Base-by-base conservation (phyloP, 2,113 vertebrate genomes). In the Empidonax alnorum region DNA sequence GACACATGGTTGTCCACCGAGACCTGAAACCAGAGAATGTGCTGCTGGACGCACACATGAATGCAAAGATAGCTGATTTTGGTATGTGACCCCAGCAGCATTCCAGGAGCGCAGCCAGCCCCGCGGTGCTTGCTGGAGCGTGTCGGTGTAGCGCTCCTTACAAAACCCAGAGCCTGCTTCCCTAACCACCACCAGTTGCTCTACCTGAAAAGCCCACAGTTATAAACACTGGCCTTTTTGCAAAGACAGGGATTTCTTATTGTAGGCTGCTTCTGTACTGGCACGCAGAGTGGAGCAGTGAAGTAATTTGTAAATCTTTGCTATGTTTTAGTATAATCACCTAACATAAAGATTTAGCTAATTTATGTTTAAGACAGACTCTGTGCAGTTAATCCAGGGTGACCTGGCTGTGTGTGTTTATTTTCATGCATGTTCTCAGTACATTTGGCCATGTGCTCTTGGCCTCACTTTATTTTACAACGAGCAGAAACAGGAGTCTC, bases 1-100 rank as follows among this genome's bases (percentile, higher is more conserved):
- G 99, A 92, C 99, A 99, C 94, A 99, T 99, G 99, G 99, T 99
- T 41, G 99, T 99, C 92, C 99, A 99, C 97, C 98, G 99, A 93
- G 99, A 99, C 98, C 98, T 99, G 97, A 99, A 99, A 95, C 99
- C 99, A 8, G 99, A 99, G 98, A 99, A 99, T 19, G 99, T 99
- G 66, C 97, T 99, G 77, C 97, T 99, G 96, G 99, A 99, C 6
- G 98, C 98, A 18, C 99, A 98, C 97, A 99, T 99, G 98, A 99
- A 99, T 35, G 99, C 99, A 80, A 99, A 99, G 98, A 99, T 99
- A 58, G 99, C 99, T 1, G 99, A 99, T 98, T 99, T 99, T 78
- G 99, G 99, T 99, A 98, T 37, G 98, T 97, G 82, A 87, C 92
- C 95, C 93, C 67, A 20, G 81, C 58, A 88, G 82, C 80, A 76